These are phyloP conservation scores for Apodemus agrarius DNA, from an alignment of 2,797 vertebrate species.

Conservation along the genomic window DNA sequence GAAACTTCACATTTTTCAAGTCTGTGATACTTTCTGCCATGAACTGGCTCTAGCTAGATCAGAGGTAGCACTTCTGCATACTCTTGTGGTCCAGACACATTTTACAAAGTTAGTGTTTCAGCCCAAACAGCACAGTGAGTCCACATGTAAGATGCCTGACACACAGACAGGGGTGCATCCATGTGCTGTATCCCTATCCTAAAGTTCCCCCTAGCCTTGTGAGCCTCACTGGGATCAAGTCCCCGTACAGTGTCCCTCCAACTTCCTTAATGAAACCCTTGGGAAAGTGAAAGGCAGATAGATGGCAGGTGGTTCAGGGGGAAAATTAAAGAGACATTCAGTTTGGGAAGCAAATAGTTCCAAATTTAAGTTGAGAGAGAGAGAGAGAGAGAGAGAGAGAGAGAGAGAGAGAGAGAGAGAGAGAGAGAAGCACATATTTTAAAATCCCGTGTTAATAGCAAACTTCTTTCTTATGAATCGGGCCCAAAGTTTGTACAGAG, in stretches of 20 bases:
- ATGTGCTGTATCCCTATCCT: not conserved
- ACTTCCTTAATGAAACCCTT: not conserved
- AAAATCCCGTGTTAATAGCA: slow-evolving; percentile 89
- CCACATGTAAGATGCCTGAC: not conserved
- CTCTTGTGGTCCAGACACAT: slow-evolving; percentile 55
- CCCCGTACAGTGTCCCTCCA: not conserved
- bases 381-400: slow-evolving; percentile 2
- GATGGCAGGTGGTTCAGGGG: not conserved
- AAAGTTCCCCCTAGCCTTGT: not conserved
- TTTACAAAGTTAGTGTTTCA: slow-evolving; percentile 50
- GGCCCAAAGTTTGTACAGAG: slow-evolving; percentile 90
- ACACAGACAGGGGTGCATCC: not conserved
- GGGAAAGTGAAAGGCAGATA: slow-evolving; percentile 71
- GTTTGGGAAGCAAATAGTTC: slow-evolving; percentile 60
- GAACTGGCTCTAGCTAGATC: slow-evolving; percentile 57
- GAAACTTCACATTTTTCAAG: slow-evolving; percentile 68
- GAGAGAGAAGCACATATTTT: slow-evolving; percentile 49
- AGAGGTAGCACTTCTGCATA: slow-evolving; percentile 65
- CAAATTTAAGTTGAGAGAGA: slow-evolving; percentile 69
- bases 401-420: not conserved
- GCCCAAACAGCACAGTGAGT: slow-evolving; percentile 6
- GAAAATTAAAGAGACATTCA: slow-evolving; percentile 19
- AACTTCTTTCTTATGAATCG: slow-evolving; percentile 90
- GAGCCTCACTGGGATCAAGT: slow-evolving; percentile 26
- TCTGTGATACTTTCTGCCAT: slow-evolving; percentile 16